A percentile compares a stretch with the other conserved stretches of the same genome.
phyloP scores from a whole-genome alignment of 2,113 vertebrate species.

The Motacilla tschutschensis region DNA sequence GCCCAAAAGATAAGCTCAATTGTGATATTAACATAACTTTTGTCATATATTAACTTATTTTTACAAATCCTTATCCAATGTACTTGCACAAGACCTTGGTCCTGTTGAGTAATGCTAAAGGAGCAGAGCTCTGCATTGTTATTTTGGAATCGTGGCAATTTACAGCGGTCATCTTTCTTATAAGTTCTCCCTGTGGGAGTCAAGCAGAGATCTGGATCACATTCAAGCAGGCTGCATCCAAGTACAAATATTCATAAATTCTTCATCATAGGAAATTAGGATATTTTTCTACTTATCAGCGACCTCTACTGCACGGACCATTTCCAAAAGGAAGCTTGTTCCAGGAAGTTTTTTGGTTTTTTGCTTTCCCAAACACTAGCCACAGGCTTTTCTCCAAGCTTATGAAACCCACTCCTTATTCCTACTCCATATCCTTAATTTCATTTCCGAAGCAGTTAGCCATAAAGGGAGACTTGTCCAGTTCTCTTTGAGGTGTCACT shows the following conservation, averaged over 20 bases:
- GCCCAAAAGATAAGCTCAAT: not conserved
- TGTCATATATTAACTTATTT: not conserved
- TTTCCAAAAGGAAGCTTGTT: constrained; percentile 19
- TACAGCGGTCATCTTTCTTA: not conserved
- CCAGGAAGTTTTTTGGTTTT: not conserved
- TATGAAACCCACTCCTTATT: not conserved
- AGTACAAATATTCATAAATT: not conserved
- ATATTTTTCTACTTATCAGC: not conserved
- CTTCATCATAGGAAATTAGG: not conserved
- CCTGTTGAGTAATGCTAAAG: not conserved
- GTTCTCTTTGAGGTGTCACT: not conserved
- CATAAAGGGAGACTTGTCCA: not conserved
- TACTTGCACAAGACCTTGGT: not conserved
- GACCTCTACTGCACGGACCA: not conserved
- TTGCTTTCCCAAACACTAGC: not conserved
- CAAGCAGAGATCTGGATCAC: not conserved
- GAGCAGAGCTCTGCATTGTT: not conserved
- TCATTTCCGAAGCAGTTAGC: constrained; percentile 14
- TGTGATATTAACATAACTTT: not conserved
- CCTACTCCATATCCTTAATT: not conserved
- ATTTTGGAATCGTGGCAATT: not conserved
- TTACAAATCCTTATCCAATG: not conserved
- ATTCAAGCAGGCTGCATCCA: not conserved
- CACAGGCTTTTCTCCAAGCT: not conserved
- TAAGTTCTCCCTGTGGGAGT: not conserved